These are phyloP conservation scores for Montipora efflorescens DNA, from an alignment of 64 coral and sea anemone species.

Conservation along the genomic window DNA sequence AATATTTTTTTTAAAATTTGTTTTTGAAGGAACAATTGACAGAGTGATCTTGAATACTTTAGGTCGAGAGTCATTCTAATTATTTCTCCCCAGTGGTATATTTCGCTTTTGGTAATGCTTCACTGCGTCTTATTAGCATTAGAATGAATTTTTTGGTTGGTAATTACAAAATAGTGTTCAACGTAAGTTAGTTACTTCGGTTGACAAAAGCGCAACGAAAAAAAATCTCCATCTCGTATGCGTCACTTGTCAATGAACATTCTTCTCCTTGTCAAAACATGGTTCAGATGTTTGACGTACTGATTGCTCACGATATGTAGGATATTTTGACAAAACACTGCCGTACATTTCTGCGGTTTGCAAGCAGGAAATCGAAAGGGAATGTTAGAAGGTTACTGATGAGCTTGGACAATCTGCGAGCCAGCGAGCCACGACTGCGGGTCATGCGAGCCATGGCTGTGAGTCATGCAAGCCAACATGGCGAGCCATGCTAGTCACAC, in stretches of 20 bases:
- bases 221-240: not conserved
- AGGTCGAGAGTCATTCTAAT: not conserved
- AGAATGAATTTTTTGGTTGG: conserved; percentile 5
- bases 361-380: conserved; percentile 12
- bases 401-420: not conserved
- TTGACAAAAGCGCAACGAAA: conserved; percentile 3
- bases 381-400: not conserved
- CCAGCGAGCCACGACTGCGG: too few species aligned
- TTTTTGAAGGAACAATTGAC: not conserved
- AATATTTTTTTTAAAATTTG: not conserved
- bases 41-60: not conserved
- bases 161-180: conserved; percentile 4
- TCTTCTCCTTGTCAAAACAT: conserved; percentile 16
- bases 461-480: too few species aligned
- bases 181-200: not conserved
- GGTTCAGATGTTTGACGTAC: not conserved
- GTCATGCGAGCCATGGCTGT: too few species aligned
- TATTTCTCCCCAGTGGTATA: not conserved
- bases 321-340: not conserved
- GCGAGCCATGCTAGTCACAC: too few species aligned
- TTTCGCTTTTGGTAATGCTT: not conserved
- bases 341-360: conserved; percentile 2
- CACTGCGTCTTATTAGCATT: conserved; percentile 19
- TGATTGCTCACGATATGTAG: not conserved
- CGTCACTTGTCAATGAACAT: not conserved